Conservation (phyloP, 2,888 invertebrate genomes). For the Lissonota sp. region DNA sequence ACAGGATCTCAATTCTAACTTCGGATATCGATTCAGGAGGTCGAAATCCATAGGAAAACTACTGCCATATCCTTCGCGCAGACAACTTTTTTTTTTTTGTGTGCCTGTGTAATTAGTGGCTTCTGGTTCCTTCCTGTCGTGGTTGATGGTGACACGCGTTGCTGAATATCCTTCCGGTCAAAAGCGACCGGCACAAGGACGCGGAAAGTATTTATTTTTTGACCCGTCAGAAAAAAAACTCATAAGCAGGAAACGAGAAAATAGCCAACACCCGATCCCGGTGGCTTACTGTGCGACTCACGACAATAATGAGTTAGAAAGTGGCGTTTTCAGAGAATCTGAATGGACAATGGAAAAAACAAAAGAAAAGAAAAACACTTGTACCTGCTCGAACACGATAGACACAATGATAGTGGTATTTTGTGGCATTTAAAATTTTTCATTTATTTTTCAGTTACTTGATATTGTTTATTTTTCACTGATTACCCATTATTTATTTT, state of each 20-base stretch:
- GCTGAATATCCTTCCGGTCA: conserved; percentile 76
- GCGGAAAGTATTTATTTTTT: conserved; percentile 1
- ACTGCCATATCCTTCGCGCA: too few relatives aligned
- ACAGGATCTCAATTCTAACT: too few relatives aligned
- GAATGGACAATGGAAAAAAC: background rate
- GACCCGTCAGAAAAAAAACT: background rate
- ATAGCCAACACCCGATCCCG: background rate
- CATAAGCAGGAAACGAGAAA: background rate
- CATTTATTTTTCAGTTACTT: background rate
- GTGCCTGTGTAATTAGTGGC: conserved; percentile 61
- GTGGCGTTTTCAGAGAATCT: background rate
- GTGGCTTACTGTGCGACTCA: background rate
- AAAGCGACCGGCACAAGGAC: conserved; percentile 10
- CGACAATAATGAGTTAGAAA: background rate
- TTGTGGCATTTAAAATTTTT: background rate
- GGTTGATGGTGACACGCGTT: conserved; percentile 75
- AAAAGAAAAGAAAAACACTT: background rate
- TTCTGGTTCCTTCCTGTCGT: conserved; percentile 59
- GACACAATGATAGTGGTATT: too few relatives aligned
- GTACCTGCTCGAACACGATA: too few relatives aligned
- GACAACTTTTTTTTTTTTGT: too few relatives aligned
- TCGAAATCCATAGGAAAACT: too few relatives aligned
- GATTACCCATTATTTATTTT: conserved; percentile 23
- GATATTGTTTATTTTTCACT: background rate
- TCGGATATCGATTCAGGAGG: too few relatives aligned